Conservation (phyloP, 2,888 invertebrate species). For the Seira ritae region DNA sequence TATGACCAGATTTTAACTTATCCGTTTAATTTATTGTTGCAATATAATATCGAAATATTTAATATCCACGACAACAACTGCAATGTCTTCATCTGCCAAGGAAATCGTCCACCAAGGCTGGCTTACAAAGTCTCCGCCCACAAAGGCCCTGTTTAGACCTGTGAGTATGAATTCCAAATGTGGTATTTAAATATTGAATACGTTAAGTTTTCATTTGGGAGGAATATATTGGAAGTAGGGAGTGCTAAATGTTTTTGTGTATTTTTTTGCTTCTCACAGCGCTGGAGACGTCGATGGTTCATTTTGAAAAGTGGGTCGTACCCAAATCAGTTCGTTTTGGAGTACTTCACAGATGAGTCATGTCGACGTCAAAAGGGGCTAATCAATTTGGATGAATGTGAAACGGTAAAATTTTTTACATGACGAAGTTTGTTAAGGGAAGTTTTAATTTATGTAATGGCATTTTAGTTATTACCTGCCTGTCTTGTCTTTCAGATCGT, state of each 20-base stretch:
- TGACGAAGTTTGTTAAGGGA: background rate
- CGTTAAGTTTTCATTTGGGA: background rate
- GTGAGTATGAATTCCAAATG: background rate
- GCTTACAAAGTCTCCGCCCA: conserved; percentile 96
- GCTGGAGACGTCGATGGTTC: conserved; percentile 97
- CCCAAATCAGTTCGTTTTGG: conserved; percentile 94
- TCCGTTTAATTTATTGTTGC: background rate
- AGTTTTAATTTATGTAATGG: background rate
- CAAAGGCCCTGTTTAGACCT: conserved; percentile 85
- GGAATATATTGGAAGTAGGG: too few species aligned
- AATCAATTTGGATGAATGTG: conserved; percentile 96
- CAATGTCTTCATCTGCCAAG: background rate
- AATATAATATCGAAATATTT: too few species aligned
- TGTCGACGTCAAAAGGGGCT: conserved; percentile 90
- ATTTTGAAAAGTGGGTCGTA: conserved; percentile 92
- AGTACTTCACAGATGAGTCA: conserved; percentile 93
- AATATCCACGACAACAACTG: too few species aligned
- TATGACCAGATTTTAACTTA: conserved; percentile 1
- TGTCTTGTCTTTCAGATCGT: conserved; percentile 36
- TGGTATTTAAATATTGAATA: background rate
- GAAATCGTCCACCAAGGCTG: conserved; percentile 83
- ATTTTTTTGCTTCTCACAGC: conserved; percentile 79
- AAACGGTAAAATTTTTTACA: conserved; percentile 82
- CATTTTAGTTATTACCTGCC: background rate
- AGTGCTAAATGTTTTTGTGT: background rate